Base-by-base conservation (phyloP, 92 coral and sea anemone species). In the Micromussa lordhowensis region DNA sequence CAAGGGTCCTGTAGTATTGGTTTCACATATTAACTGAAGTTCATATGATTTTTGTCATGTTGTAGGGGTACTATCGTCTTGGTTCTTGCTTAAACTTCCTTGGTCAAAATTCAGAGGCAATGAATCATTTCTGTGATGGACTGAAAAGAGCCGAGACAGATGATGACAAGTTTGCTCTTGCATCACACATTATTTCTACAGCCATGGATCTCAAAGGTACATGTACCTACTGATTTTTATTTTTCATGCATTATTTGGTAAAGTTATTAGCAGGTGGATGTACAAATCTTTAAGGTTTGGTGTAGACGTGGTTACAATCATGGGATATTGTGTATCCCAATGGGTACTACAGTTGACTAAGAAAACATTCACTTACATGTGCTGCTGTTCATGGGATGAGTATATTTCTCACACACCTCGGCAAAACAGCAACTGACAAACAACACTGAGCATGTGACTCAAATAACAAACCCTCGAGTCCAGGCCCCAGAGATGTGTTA, bases 21-120 rank as follows among this genome's bases (percentile, higher is more conserved):
- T 21, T 5, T 19, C 17, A 17, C 28, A 61, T 61, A 21, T 9
- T 24, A 8, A 44, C 12, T 66, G 71, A 66, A 26, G 34, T 14
- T 28, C n/a, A 2, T 55, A 24, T 32, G 32, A 1, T 18, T 57
- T 18, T 79, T 19, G 2, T 61, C 36, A n/a, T 57, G 12, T 58
- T 68, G 73, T 75, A 92, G 94, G 94, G 90, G 30, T 92, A 90
- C 79, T 89, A 92, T 51, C 94, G 94, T 78, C 90, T 85, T 76
- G 93, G 90, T 22, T 83, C 90, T 0, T 92, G 94, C 79, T 40
- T 85, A 26, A 85, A 29, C 44, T 66, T 26, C 53, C 93, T 90
- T 22, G 90, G 87, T 30, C 84, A 68, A 18, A 59, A 79, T 38
- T 24, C 58, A 18, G 94, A 89, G 35, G 93, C 94, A 3, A 76